Evolutionary conservation across 2,888 invertebrate species (phyloP), one percentile per base, ranked within the genome.

Genomic region (Dermolepida albohirtum): DNA sequence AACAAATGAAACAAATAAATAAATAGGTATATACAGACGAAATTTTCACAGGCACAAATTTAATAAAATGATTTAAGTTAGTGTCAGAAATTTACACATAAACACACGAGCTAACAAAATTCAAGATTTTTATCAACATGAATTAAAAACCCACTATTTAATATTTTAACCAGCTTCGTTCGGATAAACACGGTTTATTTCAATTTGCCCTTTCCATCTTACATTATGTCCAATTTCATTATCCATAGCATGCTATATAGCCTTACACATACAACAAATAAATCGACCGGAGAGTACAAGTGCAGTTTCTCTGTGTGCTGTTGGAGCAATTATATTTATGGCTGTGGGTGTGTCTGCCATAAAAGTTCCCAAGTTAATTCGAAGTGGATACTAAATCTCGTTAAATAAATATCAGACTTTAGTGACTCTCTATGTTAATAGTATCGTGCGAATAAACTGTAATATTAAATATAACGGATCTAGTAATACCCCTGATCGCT

Each of bases 361-460:
- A 62, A 62, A 62, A 62, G 47, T 62, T 62, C 59, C 47, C 47
- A 62, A 62, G 59, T 62, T 62, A 62, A 62, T 62, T 29, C 47
- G 47, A 62, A 62, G 47, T 62, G 47, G 59, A 62, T 62, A 62
- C 47, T 62, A 62, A 62, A 62, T 62, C 59, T 47, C 47, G 29
- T 62, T 47, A 47, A 62, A 47, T 17, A 47, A 62, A 62, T 62
- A 62, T 62, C 59, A 47, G 17, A 62, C 29, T 62, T 62, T 62
- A 47, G 29, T 47, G 49, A 11, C 41, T 29, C 47, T 8, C 16
- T 47, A 49, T 43, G 16, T 43, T 44, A 43, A 62, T 62, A 47
- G 17, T 55, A 22, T 55, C 40, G 40, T 41, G 55, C 40, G 40
- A 17, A 40, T 10, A 41, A 40, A 62, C 12, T 49, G 59, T 16